Percentiles rank a stretch among this genome's conserved stretches.
Conservation (phyloP, 2,888 invertebrate species). For the Griposia aprilina region DNA sequence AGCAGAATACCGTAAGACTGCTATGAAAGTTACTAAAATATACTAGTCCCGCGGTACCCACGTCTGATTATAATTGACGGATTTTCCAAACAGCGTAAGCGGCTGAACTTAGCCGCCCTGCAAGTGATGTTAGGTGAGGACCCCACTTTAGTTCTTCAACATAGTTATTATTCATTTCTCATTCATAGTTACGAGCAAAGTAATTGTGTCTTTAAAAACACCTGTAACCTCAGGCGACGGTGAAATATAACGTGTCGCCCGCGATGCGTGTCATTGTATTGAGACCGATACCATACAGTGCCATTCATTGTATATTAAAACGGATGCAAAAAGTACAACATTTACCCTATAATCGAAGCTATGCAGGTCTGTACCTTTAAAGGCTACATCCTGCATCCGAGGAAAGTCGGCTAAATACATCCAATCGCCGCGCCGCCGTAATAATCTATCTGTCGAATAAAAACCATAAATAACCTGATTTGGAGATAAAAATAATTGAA, state of each 20-base stretch:
- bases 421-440: constrained; percentile 17
- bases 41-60: no score
- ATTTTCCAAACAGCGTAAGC: no score
- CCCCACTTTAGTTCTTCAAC: background rate
- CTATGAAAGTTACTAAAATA: no score
- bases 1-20: no score
- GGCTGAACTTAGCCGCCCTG: no score
- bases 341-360: constrained; percentile 16
- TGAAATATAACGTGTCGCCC: background rate
- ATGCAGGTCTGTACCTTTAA: constrained; percentile 13
- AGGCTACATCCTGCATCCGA: constrained; percentile 34
- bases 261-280: background rate
- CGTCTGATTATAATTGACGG: no score
- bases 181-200: background rate
- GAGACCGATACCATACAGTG: background rate
- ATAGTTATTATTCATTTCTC: background rate
- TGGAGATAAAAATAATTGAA: constrained; percentile 56
- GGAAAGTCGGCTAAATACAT: constrained; percentile 41
- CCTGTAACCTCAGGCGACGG: background rate
- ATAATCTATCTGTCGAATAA: constrained; percentile 50
- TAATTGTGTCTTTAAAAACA: background rate
- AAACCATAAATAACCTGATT: constrained; percentile 59
- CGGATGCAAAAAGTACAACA: constrained; percentile 24
- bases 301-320: constrained; percentile 25
- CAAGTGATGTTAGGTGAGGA: no score